Evolutionary conservation across 2,888 invertebrate species (phyloP).

Genomic region (Aphrophora alni): DNA sequence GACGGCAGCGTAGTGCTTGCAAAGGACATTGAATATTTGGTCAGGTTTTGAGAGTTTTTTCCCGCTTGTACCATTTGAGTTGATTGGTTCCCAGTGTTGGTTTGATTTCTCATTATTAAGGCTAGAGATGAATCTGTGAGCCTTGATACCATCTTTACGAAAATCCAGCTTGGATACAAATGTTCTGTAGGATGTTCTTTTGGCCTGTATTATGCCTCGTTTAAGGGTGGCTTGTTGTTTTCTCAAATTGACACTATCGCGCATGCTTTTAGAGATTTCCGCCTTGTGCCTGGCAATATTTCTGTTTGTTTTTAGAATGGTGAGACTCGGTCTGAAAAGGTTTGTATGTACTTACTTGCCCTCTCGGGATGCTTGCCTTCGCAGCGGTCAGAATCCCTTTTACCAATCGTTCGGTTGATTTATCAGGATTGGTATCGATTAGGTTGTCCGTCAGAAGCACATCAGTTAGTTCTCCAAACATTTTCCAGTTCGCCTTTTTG

Average conservation of each 20-base stretch:
- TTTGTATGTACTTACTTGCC: background rate
- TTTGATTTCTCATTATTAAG: background rate
- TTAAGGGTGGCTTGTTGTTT: background rate
- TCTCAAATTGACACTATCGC: background rate
- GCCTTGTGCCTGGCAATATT: background rate
- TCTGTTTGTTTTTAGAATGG: background rate
- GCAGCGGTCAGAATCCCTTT: background rate
- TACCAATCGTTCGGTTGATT: background rate
- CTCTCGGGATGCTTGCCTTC: background rate
- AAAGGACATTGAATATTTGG: background rate
- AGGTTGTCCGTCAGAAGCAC: background rate
- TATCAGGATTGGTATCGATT: background rate
- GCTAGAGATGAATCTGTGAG: background rate
- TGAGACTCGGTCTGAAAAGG: background rate
- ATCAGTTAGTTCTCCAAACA: background rate
- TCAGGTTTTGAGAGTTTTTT: background rate
- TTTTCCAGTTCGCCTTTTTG: no score
- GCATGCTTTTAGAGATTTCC: background rate
- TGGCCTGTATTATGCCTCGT: background rate
- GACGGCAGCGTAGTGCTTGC: no score
- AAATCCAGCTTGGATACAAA: background rate
- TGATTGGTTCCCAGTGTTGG: background rate
- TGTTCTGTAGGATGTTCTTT: background rate
- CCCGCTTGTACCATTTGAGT: background rate
- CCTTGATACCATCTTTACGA: background rate